A percentile compares a stretch with the other conserved stretches of the same genome.
phyloP scores from a whole-genome alignment of 2,888 invertebrate genomes.

The Ctenicera cuprea region DNA sequence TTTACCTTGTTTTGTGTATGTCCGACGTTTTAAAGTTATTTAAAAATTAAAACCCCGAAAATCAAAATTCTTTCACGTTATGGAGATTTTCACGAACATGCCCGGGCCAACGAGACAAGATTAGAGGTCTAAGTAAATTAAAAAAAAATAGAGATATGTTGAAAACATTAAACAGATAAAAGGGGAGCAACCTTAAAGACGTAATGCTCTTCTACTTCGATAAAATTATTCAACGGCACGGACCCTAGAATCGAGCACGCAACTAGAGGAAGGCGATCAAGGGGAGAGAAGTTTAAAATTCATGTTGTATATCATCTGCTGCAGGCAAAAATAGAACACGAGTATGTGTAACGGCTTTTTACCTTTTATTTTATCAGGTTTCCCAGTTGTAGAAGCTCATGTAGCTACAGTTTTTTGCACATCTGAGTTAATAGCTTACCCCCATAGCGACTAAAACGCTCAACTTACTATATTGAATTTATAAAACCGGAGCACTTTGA shows the following conservation, averaged over 20 bases:
- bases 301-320: conserved; percentile 32
- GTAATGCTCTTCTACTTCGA: not conserved
- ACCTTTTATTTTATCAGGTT: conserved; percentile 35
- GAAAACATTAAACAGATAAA: not conserved
- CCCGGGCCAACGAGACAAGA: not conserved
- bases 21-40: conserved; percentile 4
- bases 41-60: conserved; percentile 13
- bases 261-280: conserved; percentile 24
- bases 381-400: conserved; percentile 20
- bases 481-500: conserved; percentile 16
- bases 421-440: conserved; percentile 17
- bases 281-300: conserved; percentile 25
- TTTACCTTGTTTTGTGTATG: conserved; percentile 1
- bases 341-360: conserved; percentile 32
- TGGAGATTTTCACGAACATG: not conserved
- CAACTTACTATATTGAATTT: conserved; percentile 16
- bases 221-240: conserved; percentile 27
- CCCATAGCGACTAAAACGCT: conserved; percentile 17
- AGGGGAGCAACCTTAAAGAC: not conserved
- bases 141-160: not conserved
- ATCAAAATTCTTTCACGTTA: not conserved
- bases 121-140: too few species aligned
- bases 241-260: conserved; percentile 24
- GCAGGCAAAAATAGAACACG: conserved; percentile 21
- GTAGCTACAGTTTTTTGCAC: conserved; percentile 19